Conservation (phyloP, 2,113 vertebrate genomes). For the Pavo muticus region DNA sequence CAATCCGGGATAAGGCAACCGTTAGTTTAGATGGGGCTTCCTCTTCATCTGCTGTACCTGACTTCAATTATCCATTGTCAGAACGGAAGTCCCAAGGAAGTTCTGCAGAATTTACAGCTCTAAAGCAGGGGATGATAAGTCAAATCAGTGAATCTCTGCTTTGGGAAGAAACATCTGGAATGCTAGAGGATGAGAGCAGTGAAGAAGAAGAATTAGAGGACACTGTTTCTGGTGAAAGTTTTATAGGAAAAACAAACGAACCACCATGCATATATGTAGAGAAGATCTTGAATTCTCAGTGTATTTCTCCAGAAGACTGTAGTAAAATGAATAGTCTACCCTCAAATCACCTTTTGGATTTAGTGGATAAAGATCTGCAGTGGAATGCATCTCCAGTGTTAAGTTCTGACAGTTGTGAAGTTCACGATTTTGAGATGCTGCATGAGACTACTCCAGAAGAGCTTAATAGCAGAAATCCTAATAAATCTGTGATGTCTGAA, state of each 20-base stretch:
- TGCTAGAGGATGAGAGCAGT: background rate
- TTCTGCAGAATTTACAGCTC: background rate
- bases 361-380: background rate
- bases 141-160: background rate
- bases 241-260: background rate
- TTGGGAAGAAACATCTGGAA: background rate
- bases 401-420: background rate
- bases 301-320: background rate
- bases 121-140: background rate
- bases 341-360: background rate
- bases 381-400: background rate
- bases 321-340: background rate
- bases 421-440: constrained; percentile 35
- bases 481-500: background rate
- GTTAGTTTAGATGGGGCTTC: background rate
- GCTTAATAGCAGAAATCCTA: background rate
- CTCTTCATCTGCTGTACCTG: background rate
- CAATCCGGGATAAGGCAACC: background rate
- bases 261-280: background rate
- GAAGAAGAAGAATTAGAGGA: background rate
- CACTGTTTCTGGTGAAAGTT: background rate
- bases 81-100: background rate
- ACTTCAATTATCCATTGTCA: background rate
- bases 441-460: constrained; percentile 74
- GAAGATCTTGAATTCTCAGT: background rate